phyloP scores from a whole-genome alignment of 30 jellyfish, hydroid and myxozoan genomes.

The Rhopilema esculentum region DNA sequence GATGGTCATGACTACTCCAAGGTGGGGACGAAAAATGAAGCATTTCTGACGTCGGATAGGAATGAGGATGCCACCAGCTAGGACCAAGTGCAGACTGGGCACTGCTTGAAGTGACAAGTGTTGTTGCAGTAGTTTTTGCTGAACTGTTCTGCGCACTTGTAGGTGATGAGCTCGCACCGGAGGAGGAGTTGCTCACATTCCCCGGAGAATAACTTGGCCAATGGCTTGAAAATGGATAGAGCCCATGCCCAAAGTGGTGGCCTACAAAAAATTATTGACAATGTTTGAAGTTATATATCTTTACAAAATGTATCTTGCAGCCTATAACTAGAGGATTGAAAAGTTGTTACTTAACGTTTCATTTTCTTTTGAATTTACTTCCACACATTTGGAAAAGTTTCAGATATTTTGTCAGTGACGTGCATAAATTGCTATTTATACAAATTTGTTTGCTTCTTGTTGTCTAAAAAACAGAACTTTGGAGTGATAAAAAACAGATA shows the following conservation, averaged over 20 bases:
- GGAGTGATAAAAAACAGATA: too few relatives aligned
- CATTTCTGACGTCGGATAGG: conserved; percentile 53
- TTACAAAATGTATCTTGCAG: background rate
- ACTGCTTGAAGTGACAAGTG: conserved; percentile 28
- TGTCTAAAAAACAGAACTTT: too few relatives aligned
- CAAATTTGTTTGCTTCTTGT: too few relatives aligned
- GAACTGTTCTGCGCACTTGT: conserved; percentile 10
- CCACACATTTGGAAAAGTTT: too few relatives aligned
- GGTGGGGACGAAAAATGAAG: conserved; percentile 57
- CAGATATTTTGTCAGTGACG: too few relatives aligned
- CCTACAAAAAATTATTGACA: conserved; percentile 12
- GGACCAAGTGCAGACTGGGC: conserved; percentile 49
- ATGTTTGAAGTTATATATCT: background rate
- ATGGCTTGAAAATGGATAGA: conserved; percentile 67
- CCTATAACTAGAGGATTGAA: too few relatives aligned
- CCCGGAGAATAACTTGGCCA: conserved; percentile 71
- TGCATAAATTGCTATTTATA: too few relatives aligned
- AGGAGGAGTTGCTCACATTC: conserved; percentile 52
- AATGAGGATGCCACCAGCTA: conserved; percentile 73
- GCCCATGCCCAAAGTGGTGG: conserved; percentile 61
- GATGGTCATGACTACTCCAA: conserved; percentile 74
- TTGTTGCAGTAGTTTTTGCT: conserved; percentile 18
- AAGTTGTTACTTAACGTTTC: too few relatives aligned
- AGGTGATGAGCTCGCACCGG: conserved; percentile 31
- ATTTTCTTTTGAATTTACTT: too few relatives aligned